These are phyloP conservation scores for Pogona vitticeps DNA, from an alignment of 2,113 vertebrate species.

Conservation along the genomic window DNA sequence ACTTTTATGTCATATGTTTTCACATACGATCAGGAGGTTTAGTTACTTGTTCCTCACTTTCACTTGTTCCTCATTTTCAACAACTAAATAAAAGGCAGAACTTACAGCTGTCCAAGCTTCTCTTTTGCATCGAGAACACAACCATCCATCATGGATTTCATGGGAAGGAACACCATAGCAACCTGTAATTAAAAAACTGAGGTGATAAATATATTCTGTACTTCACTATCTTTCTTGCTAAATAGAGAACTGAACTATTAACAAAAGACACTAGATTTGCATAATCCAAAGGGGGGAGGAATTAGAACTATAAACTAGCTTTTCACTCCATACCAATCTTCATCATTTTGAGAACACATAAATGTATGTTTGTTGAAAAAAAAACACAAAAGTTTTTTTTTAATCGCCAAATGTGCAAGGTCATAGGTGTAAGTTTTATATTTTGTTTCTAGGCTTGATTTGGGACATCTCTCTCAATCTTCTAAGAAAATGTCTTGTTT, in stretches of 20 bases:
- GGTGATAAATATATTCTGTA: constrained; percentile 50
- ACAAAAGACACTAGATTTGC: constrained; percentile 20
- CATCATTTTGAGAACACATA: too few species aligned
- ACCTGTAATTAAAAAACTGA: constrained; percentile 79
- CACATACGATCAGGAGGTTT: not conserved
- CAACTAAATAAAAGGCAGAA: constrained; percentile 49
- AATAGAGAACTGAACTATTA: constrained; percentile 25
- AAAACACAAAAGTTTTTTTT: too few species aligned
- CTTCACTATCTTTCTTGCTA: constrained; percentile 45
- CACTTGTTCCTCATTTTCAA: not conserved
- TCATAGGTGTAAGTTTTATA: too few species aligned
- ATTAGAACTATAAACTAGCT: too few species aligned
- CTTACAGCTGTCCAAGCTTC: constrained; percentile 90
- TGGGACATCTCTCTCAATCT: too few species aligned
- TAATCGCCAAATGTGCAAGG: too few species aligned
- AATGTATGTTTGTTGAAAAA: too few species aligned
- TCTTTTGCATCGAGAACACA: constrained; percentile 88
- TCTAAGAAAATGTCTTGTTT: too few species aligned
- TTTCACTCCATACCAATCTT: not conserved
- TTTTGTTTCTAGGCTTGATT: too few species aligned
- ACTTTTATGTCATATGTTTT: not conserved
- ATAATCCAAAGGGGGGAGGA: not conserved
- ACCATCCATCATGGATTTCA: constrained; percentile 84
- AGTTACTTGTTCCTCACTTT: not conserved
- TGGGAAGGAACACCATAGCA: constrained; percentile 91